Base-by-base conservation (phyloP, 2,797 vertebrate genomes). In the Sus cebifrons region DNA sequence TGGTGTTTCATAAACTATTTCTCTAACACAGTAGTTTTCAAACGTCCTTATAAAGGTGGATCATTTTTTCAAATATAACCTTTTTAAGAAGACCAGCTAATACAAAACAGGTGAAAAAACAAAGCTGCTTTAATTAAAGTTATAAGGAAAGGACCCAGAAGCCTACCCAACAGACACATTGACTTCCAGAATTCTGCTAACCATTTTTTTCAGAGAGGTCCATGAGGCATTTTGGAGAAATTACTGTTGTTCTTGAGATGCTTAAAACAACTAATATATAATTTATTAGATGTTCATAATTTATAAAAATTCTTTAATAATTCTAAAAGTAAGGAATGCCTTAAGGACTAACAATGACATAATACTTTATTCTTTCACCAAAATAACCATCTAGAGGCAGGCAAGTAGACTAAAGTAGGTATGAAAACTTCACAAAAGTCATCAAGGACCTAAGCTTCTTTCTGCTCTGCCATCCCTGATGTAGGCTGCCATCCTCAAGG, bases 1-100 rank as follows among this genome's bases (percentile, higher is more conserved):
- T 56, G 52, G 2, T 87, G 21, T 86, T 97, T 95, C 86, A 79
- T 86, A 79, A 94, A 89, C 77, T 18, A 49, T 84, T 94, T 89
- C 65, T 78, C 86, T 67, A 92, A 54, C 54, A 87, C 16, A 96
- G 68, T 93, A 65, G 20, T 89, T 96, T 96, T 79, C 20, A 89
- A 93, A 86, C 67, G 94, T 95, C 85, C 44, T 56, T 25, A 54
- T 8, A 75, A 32, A 83, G 17, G 9, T 36, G 1, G 64, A 83
- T 8, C 4, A 9, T 56, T 75, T 68, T 25, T 85, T 95, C 32
- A 95, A 75, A 88, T 87, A 71, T 90, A 78, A 89, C 29, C 3
- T 74, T 75, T 82, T 15, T 15, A 3, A 93, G 44, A 91, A 71
- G 15, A 81, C 12, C 40, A 40, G 36, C 23, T 62, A 62, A 84